Conservation (phyloP, 2,888 invertebrate species). For the Torymus auratus region DNA sequence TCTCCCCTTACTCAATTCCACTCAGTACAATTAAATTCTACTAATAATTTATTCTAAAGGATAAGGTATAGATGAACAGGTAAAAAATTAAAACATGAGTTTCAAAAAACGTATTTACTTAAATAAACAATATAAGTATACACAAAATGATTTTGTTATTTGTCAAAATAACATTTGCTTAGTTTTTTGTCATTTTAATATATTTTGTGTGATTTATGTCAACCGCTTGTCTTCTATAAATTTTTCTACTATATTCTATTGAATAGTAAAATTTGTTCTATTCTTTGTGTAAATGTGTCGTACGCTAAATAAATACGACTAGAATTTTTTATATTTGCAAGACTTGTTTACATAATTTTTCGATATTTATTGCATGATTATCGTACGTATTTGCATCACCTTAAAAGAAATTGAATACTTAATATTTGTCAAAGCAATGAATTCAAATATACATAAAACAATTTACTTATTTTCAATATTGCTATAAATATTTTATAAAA, state of each 20-base stretch:
- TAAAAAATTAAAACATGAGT: not conserved
- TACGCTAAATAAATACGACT: slow-evolving; percentile 16
- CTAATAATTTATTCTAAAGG: no score
- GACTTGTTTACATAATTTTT: no score
- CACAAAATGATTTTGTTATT: slow-evolving; percentile 44
- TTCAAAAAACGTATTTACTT: slow-evolving; percentile 50
- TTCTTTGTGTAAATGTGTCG: not conserved
- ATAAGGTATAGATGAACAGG: no score
- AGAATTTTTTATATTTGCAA: slow-evolving; percentile 9
- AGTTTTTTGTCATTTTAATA: slow-evolving; percentile 13
- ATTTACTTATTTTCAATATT: no score
- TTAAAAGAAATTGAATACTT: no score
- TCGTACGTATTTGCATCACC: no score
- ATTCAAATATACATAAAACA: no score
- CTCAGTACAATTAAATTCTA: no score
- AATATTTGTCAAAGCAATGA: no score
- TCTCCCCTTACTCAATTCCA: no score
- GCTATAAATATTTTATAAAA: no score
- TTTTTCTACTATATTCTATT: slow-evolving; percentile 19
- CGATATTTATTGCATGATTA: no score
- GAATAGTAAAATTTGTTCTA: not conserved
- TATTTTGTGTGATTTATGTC: slow-evolving; percentile 16
- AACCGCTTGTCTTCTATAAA: slow-evolving; percentile 3
- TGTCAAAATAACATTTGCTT: slow-evolving; percentile 28
- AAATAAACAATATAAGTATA: slow-evolving; percentile 57